Evolutionary conservation across 1,140 invertebrate genomes (phyloP), one percentile per base, ranked within the genome.

Genomic region (Achroia grisella): DNA sequence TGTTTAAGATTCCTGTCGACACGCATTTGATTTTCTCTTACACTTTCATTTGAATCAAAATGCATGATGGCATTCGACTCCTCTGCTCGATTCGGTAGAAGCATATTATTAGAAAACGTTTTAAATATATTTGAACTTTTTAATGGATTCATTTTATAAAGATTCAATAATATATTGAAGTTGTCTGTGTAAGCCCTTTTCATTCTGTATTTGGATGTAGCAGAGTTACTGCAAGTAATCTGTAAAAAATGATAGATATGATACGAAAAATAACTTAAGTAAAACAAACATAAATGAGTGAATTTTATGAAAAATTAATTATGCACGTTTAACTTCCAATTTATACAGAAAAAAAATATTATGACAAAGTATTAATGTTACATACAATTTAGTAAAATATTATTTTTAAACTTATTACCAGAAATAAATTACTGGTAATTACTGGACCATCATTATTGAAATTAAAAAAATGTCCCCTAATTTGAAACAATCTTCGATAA

Each of bases 141-240:
- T 39, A 82, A 60, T 39, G 75, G 78, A 53, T 77, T 77, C 45
- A 70, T 56, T 72, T 82, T 77, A 42, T 77, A 81, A 33, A 79
- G 51, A 33, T 64, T 70, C 11, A 81, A 41, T 12, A 81, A 48
- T 0, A 68, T 51, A 10, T 75, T 66, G 33, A 81, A 77, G 9
- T 73, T 78, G 1, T 78, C 57, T 10, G 39, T 39, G 28, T 65
- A 48, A 11, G 34, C 42, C 40, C 63, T 52, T 56, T 71, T 72
- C 0, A 46, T 42, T 48, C 53, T 23, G 10, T 58, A 8, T 23
- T 43, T 32, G 4, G 8, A 3, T 12, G 10, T 12, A 11, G 3
- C 8, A 10, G 9, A 3, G 30, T 4, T 23, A 6, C 8, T 32
- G 8, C 10, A 32, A 32, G 33, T 8, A 3, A 35, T 11, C 33